Conservation (phyloP, 2,797 vertebrate genomes). For the Hylomyscus alleni region DNA sequence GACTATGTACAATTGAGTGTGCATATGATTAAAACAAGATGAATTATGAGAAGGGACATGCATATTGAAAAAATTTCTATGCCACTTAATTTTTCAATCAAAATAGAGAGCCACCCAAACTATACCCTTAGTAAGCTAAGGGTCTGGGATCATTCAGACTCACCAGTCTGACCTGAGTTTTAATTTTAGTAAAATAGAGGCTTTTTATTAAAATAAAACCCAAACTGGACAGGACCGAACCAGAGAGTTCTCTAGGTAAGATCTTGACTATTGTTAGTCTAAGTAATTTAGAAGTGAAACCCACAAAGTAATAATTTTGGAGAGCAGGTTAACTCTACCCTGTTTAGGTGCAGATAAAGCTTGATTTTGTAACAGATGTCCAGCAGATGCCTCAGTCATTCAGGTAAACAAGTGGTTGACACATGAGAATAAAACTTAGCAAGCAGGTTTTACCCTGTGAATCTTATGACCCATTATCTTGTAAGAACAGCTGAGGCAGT, state of each 20-base stretch:
- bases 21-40: neutral
- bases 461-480: neutral
- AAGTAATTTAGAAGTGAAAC: neutral
- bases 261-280: neutral
- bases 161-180: neutral
- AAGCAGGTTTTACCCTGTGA: neutral
- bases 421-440: neutral
- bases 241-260: neutral
- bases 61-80: neutral
- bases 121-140: neutral
- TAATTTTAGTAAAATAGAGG: neutral
- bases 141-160: neutral
- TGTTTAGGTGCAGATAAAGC: neutral
- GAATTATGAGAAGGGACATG: neutral
- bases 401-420: neutral
- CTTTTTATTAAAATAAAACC: neutral
- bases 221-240: neutral
- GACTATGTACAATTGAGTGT: neutral
- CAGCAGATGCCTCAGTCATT: neutral
- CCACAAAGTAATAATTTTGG: neutral
- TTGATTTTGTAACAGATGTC: neutral
- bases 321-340: neutral
- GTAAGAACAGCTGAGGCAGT: neutral
- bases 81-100: neutral
- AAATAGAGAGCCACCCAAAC: neutral